phyloP scores from a whole-genome alignment of 2,888 invertebrate species.

The Leucophora obtusa region DNA sequence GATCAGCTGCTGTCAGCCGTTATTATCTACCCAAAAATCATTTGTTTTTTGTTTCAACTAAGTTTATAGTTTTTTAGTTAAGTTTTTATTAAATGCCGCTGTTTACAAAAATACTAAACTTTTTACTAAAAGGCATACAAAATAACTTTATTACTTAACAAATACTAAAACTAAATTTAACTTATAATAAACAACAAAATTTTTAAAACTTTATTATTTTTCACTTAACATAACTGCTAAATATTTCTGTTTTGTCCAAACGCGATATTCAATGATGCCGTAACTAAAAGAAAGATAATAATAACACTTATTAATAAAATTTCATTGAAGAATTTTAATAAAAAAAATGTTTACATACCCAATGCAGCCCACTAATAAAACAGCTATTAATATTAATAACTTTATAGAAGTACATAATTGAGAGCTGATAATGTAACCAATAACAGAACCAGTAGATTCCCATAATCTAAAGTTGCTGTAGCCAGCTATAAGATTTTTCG shows the following conservation, averaged over 20 bases:
- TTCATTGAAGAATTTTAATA: neutral
- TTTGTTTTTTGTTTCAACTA: no score
- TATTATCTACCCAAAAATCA: no score
- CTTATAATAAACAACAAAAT: slow-evolving; percentile 26
- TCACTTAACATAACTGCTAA: slow-evolving; percentile 70
- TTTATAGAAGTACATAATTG: slow-evolving; percentile 87
- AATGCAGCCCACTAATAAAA: slow-evolving; percentile 85
- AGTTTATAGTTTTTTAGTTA: no score
- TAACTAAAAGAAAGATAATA: slow-evolving; percentile 69
- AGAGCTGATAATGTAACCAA: slow-evolving; percentile 89
- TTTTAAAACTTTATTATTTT: slow-evolving; percentile 22
- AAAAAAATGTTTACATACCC: slow-evolving; percentile 80
- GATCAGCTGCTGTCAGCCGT: no score
- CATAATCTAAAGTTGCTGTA: slow-evolving; percentile 95
- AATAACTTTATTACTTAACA: slow-evolving; percentile 62
- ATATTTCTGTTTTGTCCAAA: slow-evolving; percentile 72
- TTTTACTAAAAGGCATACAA: no score
- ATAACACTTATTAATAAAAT: neutral
- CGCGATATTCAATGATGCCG: slow-evolving; percentile 73
- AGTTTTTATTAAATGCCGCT: neutral
- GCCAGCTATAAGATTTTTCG: slow-evolving; percentile 91
- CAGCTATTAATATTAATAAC: slow-evolving; percentile 83
- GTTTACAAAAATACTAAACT: slow-evolving; percentile 18
- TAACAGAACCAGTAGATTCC: slow-evolving; percentile 94
- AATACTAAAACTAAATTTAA: slow-evolving; percentile 66